These are phyloP conservation scores for Amphipoea lucens DNA, from an alignment of 2,888 invertebrate species.

Conservation along the genomic window DNA sequence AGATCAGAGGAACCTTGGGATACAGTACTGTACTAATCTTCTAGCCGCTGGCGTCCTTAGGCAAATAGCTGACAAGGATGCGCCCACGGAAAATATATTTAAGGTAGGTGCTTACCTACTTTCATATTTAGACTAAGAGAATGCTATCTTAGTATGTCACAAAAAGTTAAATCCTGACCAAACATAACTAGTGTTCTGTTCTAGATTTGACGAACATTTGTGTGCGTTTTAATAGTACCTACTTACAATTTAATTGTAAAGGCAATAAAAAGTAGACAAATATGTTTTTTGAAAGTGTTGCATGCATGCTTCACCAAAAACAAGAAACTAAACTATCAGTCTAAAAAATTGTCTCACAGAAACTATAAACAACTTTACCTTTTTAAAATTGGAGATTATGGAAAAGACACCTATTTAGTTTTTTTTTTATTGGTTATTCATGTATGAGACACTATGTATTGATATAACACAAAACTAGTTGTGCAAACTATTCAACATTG, in stretches of 20 bases:
- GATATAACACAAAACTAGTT: neutral
- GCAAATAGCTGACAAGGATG: constrained; percentile 94
- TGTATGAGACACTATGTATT: neutral
- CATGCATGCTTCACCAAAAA: neutral
- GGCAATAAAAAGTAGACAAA: neutral
- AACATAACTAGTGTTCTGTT: constrained; percentile 25
- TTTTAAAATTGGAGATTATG: neutral
- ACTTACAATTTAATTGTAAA: neutral
- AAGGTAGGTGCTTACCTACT: constrained; percentile 92
- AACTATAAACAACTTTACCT: neutral
- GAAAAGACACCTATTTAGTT: neutral
- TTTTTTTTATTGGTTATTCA: neutral
- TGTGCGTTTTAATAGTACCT: neutral
- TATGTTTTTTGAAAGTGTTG: neutral
- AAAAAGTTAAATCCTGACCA: constrained; percentile 29
- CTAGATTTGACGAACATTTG: constrained; percentile 9
- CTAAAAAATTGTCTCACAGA: neutral
- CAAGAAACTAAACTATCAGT: neutral
- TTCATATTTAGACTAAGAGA: neutral
- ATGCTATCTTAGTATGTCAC: constrained; percentile 2
- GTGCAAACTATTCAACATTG: neutral
- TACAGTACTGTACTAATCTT: constrained; percentile 96
- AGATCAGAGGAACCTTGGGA: constrained; percentile 94
- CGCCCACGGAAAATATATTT: constrained; percentile 92
- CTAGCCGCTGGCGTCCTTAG: constrained; percentile 96